Percentiles rank a stretch among this genome's conserved stretches.
These are phyloP conservation scores for Neotoxoptera formosana DNA, from an alignment of 1,140 invertebrate genomes.

Conservation along the genomic window DNA sequence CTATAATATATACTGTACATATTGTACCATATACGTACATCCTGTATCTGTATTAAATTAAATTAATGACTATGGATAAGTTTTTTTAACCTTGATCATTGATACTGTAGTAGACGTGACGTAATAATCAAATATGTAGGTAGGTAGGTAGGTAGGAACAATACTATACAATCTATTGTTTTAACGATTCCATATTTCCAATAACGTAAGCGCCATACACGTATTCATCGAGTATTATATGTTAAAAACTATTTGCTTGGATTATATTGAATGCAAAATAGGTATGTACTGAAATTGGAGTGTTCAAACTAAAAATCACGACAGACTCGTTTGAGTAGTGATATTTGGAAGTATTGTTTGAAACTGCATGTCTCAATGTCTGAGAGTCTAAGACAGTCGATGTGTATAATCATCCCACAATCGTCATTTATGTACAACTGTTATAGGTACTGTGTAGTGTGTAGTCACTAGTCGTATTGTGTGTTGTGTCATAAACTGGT, in stretches of 20 bases:
- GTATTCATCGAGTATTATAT: not conserved
- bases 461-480: no score
- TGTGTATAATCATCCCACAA: not conserved
- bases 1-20: not conserved
- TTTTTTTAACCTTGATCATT: constrained; percentile 36
- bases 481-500: not conserved
- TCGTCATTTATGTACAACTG: not conserved
- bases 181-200: not conserved
- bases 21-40: not conserved
- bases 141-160: not conserved
- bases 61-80: constrained; percentile 32
- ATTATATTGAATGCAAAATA: not conserved
- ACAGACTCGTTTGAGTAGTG: not conserved
- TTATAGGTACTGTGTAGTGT: not conserved
- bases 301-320: not conserved
- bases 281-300: not conserved
- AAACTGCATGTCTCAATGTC: not conserved
- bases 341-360: not conserved
- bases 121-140: constrained; percentile 16
- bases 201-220: not conserved
- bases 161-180: not conserved
- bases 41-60: constrained; percentile 5
- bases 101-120: not conserved
- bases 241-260: not conserved
- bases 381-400: not conserved